These are phyloP conservation scores for Machimus atricapillus DNA, from an alignment of 2,888 invertebrate species.

Conservation along the genomic window DNA sequence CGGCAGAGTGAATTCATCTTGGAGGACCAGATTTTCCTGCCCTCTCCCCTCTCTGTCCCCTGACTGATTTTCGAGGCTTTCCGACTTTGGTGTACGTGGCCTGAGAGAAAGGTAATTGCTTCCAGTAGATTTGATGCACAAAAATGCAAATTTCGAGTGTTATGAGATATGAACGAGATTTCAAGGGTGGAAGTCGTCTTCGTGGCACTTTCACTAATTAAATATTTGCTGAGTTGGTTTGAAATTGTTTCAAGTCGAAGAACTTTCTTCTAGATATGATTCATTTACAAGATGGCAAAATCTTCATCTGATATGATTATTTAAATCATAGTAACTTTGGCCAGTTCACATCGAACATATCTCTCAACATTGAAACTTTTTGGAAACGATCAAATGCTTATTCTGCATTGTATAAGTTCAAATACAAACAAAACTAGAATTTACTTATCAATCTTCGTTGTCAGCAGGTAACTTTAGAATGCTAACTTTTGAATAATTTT, in stretches of 20 bases:
- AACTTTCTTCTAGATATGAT: neutral
- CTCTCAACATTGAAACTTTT: neutral
- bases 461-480: too few species aligned
- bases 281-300: neutral
- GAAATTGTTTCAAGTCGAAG: neutral
- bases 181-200: neutral
- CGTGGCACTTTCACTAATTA: neutral
- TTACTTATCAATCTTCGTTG: too few species aligned
- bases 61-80: neutral
- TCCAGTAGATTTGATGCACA: neutral
- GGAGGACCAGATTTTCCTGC: neutral
- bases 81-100: neutral
- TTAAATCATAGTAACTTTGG: neutral
- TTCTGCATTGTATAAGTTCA: too few species aligned
- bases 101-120: neutral
- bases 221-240: neutral
- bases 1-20: neutral
- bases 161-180: neutral
- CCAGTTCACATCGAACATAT: neutral
- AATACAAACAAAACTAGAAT: too few species aligned
- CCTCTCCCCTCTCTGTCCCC: neutral
- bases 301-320: neutral
- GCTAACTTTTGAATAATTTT: too few species aligned
- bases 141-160: neutral
- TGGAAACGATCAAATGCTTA: neutral